Evolutionary conservation across 2,797 vertebrate species (phyloP).

Genomic region (Okamejei kenojei): DNA sequence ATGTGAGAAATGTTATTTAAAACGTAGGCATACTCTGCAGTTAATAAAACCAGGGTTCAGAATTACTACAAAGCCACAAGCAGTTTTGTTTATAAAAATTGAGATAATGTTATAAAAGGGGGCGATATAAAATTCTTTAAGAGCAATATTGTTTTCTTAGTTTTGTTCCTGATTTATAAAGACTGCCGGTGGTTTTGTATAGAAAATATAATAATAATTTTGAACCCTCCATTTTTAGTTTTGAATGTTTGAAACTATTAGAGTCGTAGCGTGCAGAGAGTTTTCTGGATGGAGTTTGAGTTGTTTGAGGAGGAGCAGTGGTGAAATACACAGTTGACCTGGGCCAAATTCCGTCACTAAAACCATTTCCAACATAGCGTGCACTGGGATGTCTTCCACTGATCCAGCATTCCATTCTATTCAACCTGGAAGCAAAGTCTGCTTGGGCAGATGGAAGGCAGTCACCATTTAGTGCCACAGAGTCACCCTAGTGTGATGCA

Average conservation of each 20-base stretch:
- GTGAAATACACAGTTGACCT: not conserved
- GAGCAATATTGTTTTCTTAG: not conserved
- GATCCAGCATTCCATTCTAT: not conserved
- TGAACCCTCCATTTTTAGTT: not conserved
- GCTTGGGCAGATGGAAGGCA: not conserved
- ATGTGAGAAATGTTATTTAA: slow-evolving; percentile 1
- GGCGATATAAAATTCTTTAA: not conserved
- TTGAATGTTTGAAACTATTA: not conserved
- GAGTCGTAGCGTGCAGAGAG: not conserved
- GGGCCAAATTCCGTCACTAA: not conserved
- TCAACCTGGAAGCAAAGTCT: not conserved
- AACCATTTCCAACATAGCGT: not conserved
- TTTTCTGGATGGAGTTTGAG: not conserved
- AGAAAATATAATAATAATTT: not conserved
- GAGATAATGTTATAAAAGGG: not conserved
- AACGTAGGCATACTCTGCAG: not conserved
- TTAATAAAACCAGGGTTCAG: not conserved
- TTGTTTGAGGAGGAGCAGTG: not conserved
- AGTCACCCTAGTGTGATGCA: not conserved
- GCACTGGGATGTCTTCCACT: too few relatives aligned
- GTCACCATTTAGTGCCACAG: not conserved
- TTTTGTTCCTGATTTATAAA: not conserved
- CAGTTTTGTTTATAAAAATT: not conserved
- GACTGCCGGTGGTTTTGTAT: not conserved
- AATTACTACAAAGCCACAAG: not conserved